Base-by-base conservation (phyloP, 2,113 vertebrate species). In the Cephalophus harveyi region DNA sequence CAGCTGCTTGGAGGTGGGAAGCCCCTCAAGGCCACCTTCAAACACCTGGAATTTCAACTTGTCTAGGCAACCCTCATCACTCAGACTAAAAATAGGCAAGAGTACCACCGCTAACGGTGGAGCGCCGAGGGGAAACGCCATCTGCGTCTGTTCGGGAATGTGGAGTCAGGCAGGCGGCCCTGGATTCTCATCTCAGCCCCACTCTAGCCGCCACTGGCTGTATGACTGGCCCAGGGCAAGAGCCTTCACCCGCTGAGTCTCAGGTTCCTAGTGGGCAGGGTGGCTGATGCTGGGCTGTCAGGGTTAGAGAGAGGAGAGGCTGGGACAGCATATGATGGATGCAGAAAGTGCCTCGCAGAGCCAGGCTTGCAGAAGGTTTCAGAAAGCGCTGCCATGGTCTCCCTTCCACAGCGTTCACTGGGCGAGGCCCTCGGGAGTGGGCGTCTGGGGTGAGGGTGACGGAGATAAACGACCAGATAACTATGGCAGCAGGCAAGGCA, bases 261-360 rank as follows among this genome's bases (percentile, higher is more conserved):
- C 8, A 2, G 7, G 83, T 86, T 89, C 43, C 50, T 83, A 43
- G 13, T 0, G 46, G 8, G 64, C 0, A 1, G 25, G 59, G 15
- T 13, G 27, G 30, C n/a, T 54, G 54, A 78, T 36, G 17, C 14
- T 19, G 19, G 62, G n/a, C 25, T 89, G 17, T 78, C 10, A 14
- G 30, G 40, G 36, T 71, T 30, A 30, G 2, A 54, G 64, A 62
- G 62, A 74, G 23, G 60, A 62, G 40, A 40, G 40, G 40, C 40
- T 12, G 21, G 11, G 17, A 21, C 1, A 88, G 50, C 15, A 13
- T 2, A 9, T 0, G 13, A 5, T 0, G 52, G 52, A 57, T 5
- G 16, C 55, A 93, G 28, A 62, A 82, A n/a, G n/a, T 23, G 7
- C 30, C 16, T 52, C 10, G 33, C 43, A 10, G 9, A 4, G 6